Evolutionary conservation across 2,888 invertebrate genomes (phyloP), one percentile per base, ranked within the genome.

Genomic region (Lasioglossum oenotherae): DNA sequence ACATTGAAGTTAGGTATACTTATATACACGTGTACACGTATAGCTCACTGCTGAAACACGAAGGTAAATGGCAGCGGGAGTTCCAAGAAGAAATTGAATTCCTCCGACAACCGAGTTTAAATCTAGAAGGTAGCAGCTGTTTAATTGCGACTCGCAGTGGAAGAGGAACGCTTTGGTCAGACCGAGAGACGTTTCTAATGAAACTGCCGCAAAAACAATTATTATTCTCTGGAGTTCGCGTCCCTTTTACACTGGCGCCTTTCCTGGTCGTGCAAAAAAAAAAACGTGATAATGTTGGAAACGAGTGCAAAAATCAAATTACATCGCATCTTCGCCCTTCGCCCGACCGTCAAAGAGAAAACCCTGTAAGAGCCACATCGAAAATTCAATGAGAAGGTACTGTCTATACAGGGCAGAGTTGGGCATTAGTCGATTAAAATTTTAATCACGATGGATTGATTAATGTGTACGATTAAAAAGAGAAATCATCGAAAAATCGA

Each of bases 111-210:
- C 31, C 49, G 74, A 49, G 74, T 35, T 74, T 49, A 74, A 74
- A 74, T 74, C 49, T 49, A 49, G 74, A 74, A 74, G 46, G 49
- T 49, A 74, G 35, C 74, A 74, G 74, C 35, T 49, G 35, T 74
- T 35, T 74, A 35, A 49, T 35, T 74, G 74, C 49, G 74, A 74
- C 46, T 49, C 35, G 49, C 78, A 78, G 78, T 78, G 38, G 74
- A 46, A 74, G 35, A 46, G 74, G 60, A 44, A 44, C 79, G 79
- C 35, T 74, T 80, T 44, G 35, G 64, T 46, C 60, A 35, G 74
- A 67, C 74, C 31, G 60, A 44, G 75, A 27, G 60, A 35, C 75
- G 75, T n/a, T 75, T 27, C n/a, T 5, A 60, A 60, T 41, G 60
- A 75, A 75, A 60, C 60, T n/a, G 53, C 38, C 74, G 41, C 53